Conservation (phyloP, 2,888 invertebrate genomes). For the Coleophora deauratella region DNA sequence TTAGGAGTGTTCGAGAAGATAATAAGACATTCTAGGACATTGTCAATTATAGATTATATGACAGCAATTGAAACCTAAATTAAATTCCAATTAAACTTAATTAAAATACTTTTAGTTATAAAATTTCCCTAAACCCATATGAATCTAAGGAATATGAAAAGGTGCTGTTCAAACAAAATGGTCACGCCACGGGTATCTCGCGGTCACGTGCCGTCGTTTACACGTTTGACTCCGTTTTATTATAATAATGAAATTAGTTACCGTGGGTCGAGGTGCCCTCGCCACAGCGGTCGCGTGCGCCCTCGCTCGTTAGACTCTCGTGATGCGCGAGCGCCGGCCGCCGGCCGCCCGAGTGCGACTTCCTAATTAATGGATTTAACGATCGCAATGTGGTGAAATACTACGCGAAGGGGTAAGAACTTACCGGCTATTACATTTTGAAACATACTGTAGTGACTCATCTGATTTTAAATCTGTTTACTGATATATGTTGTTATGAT, state of each 20-base stretch:
- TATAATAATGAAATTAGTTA: constrained; percentile 70
- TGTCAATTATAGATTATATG: no score
- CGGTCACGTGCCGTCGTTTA: constrained; percentile 60
- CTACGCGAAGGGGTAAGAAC: constrained; percentile 46
- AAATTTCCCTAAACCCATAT: no score
- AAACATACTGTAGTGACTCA: constrained; percentile 1
- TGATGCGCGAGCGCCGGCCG: constrained; percentile 22
- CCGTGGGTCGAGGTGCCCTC: constrained; percentile 17
- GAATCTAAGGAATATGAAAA: no score
- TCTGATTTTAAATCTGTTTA: no score
- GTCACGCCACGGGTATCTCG: constrained; percentile 26
- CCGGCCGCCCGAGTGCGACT: constrained; percentile 42
- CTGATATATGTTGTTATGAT: no score
- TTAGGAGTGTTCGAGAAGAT: no score
- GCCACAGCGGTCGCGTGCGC: constrained; percentile 20
- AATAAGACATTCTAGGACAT: no score
- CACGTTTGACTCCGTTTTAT: constrained; percentile 65
- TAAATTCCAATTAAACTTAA: no score
- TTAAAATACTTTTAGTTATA: no score
- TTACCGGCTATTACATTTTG: no score
- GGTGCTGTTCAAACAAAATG: no score
- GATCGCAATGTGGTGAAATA: constrained; percentile 25
- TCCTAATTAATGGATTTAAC: constrained; percentile 60
- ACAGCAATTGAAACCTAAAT: no score
- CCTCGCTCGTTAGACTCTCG: constrained; percentile 56